phyloP scores from a whole-genome alignment of 2,113 vertebrate genomes.

The Ceuthmochares aereus region DNA sequence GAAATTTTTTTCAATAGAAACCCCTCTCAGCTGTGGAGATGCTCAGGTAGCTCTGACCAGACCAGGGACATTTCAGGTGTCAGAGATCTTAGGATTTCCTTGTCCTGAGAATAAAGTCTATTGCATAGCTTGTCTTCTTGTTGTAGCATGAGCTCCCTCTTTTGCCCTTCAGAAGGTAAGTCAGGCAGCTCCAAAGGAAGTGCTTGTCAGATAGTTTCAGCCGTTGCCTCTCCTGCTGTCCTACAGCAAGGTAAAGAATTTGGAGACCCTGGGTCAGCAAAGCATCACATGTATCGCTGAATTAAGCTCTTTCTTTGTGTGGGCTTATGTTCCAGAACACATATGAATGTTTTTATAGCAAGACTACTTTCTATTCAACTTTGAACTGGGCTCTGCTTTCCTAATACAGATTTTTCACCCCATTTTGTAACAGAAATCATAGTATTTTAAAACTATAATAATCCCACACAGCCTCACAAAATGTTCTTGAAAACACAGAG shows the following conservation, averaged over 20 bases:
- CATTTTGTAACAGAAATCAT: neutral
- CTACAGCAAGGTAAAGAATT: constrained; percentile 28
- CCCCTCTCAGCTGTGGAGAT: neutral
- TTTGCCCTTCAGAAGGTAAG: constrained; percentile 48
- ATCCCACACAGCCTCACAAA: neutral
- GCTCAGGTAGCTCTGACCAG: neutral
- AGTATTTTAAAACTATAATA: neutral
- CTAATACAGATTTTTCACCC: neutral
- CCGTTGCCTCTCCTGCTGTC: neutral
- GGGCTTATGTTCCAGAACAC: neutral
- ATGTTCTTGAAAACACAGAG: neutral
- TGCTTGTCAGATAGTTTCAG: neutral
- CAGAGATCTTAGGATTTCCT: neutral
- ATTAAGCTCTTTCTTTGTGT: neutral
- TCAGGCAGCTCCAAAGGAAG: constrained; percentile 30
- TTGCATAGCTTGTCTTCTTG: neutral
- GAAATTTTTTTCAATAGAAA: neutral
- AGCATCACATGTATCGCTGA: neutral
- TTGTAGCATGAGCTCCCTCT: constrained; percentile 53
- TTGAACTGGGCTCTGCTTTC: neutral
- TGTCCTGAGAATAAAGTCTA: neutral
- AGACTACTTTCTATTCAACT: neutral
- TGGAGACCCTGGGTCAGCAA: neutral
- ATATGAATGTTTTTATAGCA: neutral
- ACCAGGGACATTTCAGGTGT: neutral